phyloP scores from a whole-genome alignment of 2,113 vertebrate genomes.

The Catharus bicknelli region DNA sequence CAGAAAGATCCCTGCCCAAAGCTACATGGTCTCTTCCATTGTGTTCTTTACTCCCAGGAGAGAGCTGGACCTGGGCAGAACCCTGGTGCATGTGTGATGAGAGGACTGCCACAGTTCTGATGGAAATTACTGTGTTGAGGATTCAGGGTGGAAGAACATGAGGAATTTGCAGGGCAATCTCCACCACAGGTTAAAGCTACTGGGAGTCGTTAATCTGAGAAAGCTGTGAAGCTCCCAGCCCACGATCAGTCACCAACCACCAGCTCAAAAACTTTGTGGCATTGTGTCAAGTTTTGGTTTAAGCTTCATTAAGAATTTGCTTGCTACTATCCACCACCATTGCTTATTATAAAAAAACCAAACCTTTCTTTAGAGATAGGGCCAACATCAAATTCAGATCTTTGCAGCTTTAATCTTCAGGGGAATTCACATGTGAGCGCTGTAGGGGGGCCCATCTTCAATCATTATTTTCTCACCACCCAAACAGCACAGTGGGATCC shows the following conservation, averaged over 20 bases:
- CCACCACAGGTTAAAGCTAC: not conserved
- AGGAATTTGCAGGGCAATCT: not conserved
- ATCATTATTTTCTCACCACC: constrained; percentile 48
- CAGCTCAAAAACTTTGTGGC: not conserved
- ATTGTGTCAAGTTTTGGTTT: not conserved
- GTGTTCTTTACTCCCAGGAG: not conserved
- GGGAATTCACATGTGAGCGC: not conserved
- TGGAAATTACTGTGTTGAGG: not conserved
- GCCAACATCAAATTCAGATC: not conserved
- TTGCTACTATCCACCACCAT: not conserved
- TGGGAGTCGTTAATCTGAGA: not conserved
- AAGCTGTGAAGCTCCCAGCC: not conserved
- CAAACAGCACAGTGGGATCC: not conserved
- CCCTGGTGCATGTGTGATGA: accelerated
- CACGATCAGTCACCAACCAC: not conserved
- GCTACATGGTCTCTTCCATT: accelerated
- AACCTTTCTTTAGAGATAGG: not conserved
- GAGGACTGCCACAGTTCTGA: not conserved
- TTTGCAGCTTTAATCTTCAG: constrained; percentile 18
- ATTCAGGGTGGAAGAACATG: not conserved
- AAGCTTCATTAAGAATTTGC: not conserved
- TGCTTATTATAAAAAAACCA: not conserved
- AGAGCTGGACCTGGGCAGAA: not conserved
- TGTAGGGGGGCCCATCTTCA: not conserved
- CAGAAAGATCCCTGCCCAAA: not conserved